phyloP scores from a whole-genome alignment of 2,888 invertebrate genomes.

The Morpho helenor region DNA sequence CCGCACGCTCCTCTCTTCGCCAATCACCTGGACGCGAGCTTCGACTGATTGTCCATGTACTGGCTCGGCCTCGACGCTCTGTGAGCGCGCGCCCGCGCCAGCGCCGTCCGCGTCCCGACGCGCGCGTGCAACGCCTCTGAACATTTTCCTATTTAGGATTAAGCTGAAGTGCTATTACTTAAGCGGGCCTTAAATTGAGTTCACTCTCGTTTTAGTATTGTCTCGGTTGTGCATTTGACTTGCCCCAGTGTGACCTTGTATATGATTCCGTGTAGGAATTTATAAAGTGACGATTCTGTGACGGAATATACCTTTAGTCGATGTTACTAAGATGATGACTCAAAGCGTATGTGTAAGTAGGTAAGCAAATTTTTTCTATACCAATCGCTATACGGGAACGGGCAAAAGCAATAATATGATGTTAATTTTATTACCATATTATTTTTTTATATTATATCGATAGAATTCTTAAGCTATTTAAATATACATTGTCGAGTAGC shows the following conservation, averaged over 20 bases:
- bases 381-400: conserved; percentile 80
- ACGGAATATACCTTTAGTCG: conserved; percentile 44
- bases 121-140: conserved; percentile 41
- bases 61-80: conserved; percentile 68
- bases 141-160: conserved; percentile 71
- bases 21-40: conserved; percentile 79
- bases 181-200: conserved; percentile 60
- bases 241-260: conserved; percentile 72
- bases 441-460: conserved; percentile 76
- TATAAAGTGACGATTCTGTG: conserved; percentile 26
- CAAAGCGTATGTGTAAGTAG: conserved; percentile 66
- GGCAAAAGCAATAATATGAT: conserved; percentile 80
- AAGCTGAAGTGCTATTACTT: conserved; percentile 77
- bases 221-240: conserved; percentile 77
- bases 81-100: conserved; percentile 49
- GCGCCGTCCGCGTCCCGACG: conserved; percentile 51
- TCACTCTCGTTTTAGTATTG: conserved; percentile 69
- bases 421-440: conserved; percentile 80
- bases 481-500: conserved; percentile 69
- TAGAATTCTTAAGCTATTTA: conserved; percentile 71
- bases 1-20: conserved; percentile 75
- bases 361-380: conserved; percentile 77
- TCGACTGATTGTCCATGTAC: conserved; percentile 72
- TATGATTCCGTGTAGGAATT: conserved; percentile 54
- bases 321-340: conserved; percentile 60